Conservation (phyloP, 2,888 invertebrate species). For the Hirtodrosophila alboralis region DNA sequence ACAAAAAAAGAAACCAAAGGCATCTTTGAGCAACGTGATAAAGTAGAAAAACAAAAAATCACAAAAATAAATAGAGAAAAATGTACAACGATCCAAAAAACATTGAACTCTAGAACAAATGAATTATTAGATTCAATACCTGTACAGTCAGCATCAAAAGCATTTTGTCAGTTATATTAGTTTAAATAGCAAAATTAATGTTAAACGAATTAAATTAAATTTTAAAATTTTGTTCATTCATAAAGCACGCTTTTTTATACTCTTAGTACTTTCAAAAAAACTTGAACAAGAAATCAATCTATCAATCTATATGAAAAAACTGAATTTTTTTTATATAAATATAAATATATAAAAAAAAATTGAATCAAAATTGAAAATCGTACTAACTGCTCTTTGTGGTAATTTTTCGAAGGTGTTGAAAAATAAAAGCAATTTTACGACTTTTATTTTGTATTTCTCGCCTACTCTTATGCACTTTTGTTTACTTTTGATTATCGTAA, state of each 20-base stretch:
- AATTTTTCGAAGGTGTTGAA: conserved; percentile 54
- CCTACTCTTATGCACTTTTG: conserved; percentile 73
- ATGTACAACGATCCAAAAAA: conserved; percentile 53
- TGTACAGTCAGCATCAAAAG: conserved; percentile 84
- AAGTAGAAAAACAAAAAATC: conserved; percentile 43
- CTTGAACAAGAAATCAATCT: conserved; percentile 53
- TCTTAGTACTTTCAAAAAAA: conserved; percentile 42
- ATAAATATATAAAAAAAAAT: conserved; percentile 29
- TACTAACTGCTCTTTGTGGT: conserved; percentile 78
- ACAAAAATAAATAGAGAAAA: conserved; percentile 35
- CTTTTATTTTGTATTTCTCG: conserved; percentile 66
- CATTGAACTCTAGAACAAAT: conserved; percentile 30
- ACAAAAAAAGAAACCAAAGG: conserved; percentile 48
- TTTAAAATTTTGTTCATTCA: conserved; percentile 71
- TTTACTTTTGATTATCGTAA: conserved; percentile 63
- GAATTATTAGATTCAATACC: conserved; percentile 56
- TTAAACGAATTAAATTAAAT: conserved; percentile 44
- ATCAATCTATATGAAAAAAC: conserved; percentile 36
- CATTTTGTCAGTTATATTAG: conserved; percentile 85
- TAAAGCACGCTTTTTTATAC: conserved; percentile 72
- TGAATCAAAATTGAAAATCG: conserved; percentile 53
- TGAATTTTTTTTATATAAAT: no score
- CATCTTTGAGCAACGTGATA: conserved; percentile 33
- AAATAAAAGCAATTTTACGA: conserved; percentile 55
- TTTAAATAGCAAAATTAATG: conserved; percentile 50